Evolutionary conservation across 2,888 invertebrate species (phyloP), one percentile per base, ranked within the genome.

Genomic region (Catocala sponsa): DNA sequence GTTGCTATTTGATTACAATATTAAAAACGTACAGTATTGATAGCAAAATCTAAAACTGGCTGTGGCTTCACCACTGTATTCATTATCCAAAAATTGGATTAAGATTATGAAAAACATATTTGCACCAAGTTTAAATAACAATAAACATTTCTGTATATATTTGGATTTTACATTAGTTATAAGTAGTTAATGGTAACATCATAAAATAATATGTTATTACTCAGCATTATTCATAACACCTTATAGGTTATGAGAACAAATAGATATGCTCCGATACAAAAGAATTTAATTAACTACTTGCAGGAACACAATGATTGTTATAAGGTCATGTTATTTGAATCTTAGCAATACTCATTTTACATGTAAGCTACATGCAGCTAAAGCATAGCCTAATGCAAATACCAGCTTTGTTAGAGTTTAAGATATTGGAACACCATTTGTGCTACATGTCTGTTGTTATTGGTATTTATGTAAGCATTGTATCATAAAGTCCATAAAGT

Each of bases 91-190:
- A 58, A 70, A 73, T 72, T 72, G 53, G 64, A 70, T 68, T 65
- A 70, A 35, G 2, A 43, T 33, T 63, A 65, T 67, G 65, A 54
- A 62, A 73, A 74, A 60, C 50, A 68, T 63, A 65, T 72, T 72
- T 74, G 60, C 69, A 74, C 71, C 74, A 73, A 73, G 72, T 72
- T 76, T 74, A 76, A 70, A 73, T 76, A 74, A 76, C 63, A 66
- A 74, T 77, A 82, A 86, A 86, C 81, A 85, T 90, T 88, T 89
- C 85, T 91, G 91, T 92, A 91, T 91, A 91, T 92, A 92, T 90
- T 88, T 89, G 89, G 79, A 88, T 85, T 86, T 86, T 85, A 80
- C 85, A 78, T 85, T 92, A 92, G 89, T 81, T 84, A 9, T 93
- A 93, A 91, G 91, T 92, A 93, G 92, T 85, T 91, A 91, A 91